Percentiles rank a stretch among this genome's conserved stretches.
These are phyloP conservation scores for Protomyctophum bolini DNA, from an alignment of 2,113 vertebrate species.

Conservation along the genomic window DNA sequence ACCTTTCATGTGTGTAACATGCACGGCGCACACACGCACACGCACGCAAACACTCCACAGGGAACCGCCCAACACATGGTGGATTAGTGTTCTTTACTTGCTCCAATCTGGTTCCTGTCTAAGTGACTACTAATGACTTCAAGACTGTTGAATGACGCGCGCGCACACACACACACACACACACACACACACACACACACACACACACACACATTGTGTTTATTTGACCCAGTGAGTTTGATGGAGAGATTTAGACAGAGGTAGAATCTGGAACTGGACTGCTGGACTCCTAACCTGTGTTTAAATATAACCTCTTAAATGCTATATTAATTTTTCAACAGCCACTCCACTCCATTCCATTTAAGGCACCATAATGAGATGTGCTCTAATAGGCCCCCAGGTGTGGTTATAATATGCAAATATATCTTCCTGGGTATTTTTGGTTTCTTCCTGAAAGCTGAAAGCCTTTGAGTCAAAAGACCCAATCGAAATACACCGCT, in stretches of 20 bases:
- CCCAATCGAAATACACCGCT: not conserved
- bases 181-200: slow-evolving; percentile 1
- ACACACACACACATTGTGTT: not conserved
- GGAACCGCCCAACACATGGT: slow-evolving; percentile 54
- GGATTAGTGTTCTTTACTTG: slow-evolving; percentile 60
- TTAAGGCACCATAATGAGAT: no score
- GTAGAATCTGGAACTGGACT: no score
- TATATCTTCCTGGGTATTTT: not conserved
- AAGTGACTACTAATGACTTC: slow-evolving; percentile 62
- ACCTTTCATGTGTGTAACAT: slow-evolving; percentile 20
- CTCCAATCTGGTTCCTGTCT: slow-evolving; percentile 39
- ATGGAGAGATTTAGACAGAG: no score
- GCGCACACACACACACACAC: not conserved
- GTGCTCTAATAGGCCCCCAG: no score
- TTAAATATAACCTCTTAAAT: no score
- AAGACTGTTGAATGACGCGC: slow-evolving; percentile 45
- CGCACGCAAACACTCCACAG: not conserved
- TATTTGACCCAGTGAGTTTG: no score
- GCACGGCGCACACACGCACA: slow-evolving; percentile 6
- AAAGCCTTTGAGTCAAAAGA: no score
- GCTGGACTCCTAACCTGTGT: no score
- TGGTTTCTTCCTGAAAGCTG: no score
- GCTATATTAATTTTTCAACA: no score
- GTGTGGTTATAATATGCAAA: not conserved
- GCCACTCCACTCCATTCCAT: no score